phyloP scores from a whole-genome alignment of 1,140 invertebrate genomes.

The Papilio dardanus region DNA sequence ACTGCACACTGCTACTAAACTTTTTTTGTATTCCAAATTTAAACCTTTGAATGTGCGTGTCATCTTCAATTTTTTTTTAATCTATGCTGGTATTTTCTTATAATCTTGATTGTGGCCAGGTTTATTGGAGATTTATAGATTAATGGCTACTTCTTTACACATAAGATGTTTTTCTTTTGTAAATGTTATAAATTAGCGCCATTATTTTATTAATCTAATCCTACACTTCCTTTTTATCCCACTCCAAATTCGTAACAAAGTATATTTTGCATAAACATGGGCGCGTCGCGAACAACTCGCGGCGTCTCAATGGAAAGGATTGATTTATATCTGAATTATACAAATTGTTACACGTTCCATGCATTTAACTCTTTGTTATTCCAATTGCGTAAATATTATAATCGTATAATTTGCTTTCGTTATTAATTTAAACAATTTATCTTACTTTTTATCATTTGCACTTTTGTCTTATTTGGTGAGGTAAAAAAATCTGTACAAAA shows the following conservation, averaged over 20 bases:
- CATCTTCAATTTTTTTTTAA: conserved; percentile 33
- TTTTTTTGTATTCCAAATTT: conserved; percentile 34
- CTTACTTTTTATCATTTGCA: background rate
- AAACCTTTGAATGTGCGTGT: conserved; percentile 53
- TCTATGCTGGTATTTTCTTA: background rate
- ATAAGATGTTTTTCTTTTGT: too few species aligned
- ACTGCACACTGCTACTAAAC: conserved; percentile 42
- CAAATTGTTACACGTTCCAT: conserved; percentile 58
- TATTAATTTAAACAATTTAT: conserved; percentile 23
- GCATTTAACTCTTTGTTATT: conserved; percentile 50
- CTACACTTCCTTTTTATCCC: background rate
- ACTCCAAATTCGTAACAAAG: conserved; percentile 30
- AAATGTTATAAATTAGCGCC: too few species aligned
- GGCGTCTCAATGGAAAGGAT: conserved; percentile 49
- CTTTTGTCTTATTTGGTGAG: too few species aligned
- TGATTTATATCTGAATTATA: conserved; percentile 73
- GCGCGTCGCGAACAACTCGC: conserved; percentile 54
- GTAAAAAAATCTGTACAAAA: too few species aligned
- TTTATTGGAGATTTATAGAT: conserved; percentile 3
- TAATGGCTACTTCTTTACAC: too few species aligned
- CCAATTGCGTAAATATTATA: conserved; percentile 55
- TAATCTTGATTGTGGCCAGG: background rate
- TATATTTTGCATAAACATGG: conserved; percentile 74
- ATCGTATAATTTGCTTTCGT: conserved; percentile 29
- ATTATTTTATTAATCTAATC: background rate